A percentile compares a stretch with the other conserved stretches of the same genome.
phyloP scores from a whole-genome alignment of 2,797 vertebrate genomes.

The Vultur gryphus region DNA sequence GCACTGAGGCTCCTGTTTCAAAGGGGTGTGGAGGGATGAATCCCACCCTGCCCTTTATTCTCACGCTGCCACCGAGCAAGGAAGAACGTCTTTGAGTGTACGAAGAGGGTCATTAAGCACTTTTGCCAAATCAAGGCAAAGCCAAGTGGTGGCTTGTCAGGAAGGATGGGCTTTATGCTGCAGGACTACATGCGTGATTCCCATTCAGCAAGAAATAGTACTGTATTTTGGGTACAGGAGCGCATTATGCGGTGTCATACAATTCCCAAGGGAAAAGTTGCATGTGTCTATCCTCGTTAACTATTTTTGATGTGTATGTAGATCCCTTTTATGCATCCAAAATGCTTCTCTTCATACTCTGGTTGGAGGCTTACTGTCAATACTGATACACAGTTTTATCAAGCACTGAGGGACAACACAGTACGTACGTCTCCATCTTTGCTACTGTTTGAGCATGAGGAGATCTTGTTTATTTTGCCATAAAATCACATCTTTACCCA shows the following conservation, averaged over 20 bases:
- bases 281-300: background rate
- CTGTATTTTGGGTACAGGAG: background rate
- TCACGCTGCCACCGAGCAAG: background rate
- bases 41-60: background rate
- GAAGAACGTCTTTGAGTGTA: background rate
- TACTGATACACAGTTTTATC: background rate
- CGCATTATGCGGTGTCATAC: background rate
- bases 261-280: background rate
- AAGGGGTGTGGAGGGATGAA: background rate
- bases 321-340: background rate
- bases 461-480: background rate
- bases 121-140: background rate
- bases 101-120: background rate
- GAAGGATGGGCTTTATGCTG: background rate
- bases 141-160: background rate
- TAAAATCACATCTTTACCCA: background rate
- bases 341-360: background rate
- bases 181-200: background rate
- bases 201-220: background rate
- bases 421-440: rapidly evolving
- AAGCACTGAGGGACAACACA: background rate
- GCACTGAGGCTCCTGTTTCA: background rate
- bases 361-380: background rate
- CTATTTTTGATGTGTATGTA: background rate
- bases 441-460: background rate